A percentile compares a stretch with the other conserved stretches of the same genome.
phyloP scores from a whole-genome alignment of 2,797 vertebrate species.

The Semotilus atromaculatus region DNA sequence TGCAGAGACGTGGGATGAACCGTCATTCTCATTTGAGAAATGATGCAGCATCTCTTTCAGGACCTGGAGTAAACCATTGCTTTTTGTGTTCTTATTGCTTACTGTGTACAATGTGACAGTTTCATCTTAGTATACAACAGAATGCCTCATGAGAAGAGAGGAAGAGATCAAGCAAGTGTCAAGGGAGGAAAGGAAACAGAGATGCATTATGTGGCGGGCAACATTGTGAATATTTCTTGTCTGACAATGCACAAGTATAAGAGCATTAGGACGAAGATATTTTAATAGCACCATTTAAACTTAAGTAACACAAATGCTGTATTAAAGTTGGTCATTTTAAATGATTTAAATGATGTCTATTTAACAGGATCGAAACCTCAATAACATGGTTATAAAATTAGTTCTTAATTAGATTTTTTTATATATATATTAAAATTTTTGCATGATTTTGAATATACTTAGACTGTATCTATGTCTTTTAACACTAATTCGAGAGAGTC shows the following conservation, averaged over 20 bases:
- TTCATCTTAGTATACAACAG: not conserved
- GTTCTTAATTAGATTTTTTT: not conserved
- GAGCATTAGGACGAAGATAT: not conserved
- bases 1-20: not conserved
- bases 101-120: not conserved
- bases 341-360: not conserved
- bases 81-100: not conserved
- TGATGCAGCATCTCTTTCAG: constrained; percentile 7
- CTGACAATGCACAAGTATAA: not conserved
- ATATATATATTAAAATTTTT: not conserved
- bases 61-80: not conserved
- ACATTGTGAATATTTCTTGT: not conserved
- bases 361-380: not conserved
- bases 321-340: not conserved
- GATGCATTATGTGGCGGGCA: not conserved
- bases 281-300: not conserved
- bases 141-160: not conserved
- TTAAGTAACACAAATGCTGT: not conserved
- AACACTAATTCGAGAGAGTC: not conserved
- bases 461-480: not conserved
- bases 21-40: constrained; percentile 33
- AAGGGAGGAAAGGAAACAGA: not conserved
- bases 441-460: not conserved
- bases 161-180: not conserved
- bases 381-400: not conserved